Evolutionary conservation across 2,888 invertebrate species (phyloP), one percentile per base, ranked within the genome.

Genomic region (Agelastica alni): DNA sequence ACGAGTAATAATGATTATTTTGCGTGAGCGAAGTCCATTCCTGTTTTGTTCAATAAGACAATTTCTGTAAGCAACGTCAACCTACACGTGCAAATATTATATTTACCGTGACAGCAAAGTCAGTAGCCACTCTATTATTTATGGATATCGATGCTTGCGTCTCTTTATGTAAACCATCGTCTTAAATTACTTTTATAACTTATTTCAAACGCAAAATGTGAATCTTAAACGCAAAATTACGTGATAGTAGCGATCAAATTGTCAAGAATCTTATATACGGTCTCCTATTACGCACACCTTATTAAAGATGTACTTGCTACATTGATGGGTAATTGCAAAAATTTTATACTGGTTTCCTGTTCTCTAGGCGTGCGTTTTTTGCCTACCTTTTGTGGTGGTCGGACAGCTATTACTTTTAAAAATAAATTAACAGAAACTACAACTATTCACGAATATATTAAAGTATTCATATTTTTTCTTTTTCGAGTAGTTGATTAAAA

Each of bases 221-320:
- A 54, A 53, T 53, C 47, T 52, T 55, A 55, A 61, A 55, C 55
- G 53, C 28, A 30, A 59, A 57, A 61, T 59, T 56, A 56, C 55
- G 44, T 31, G 51, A 46, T 26, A 45, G 43, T 51, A 41, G 44
- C 54, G 42, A 61, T 61, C 59, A 61, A 64, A 36, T 57, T 66
- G 66, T 66, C 66, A 60, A 51, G 53, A 53, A 51, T 45, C 51
- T 62, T 62, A 65, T 66, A 59, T 61, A 63, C 58, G 60, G 56
- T 58, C 60, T 53, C 49, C 56, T 60, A 60, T 64, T 64, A 58
- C 61, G 58, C 51, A 58, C 61, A 63, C 59, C 61, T 63, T 60
- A 64, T 65, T 66, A 61, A 57, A 51, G 43, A 49, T 42, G 58
- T 59, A 63, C 62, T 62, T 59, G 54, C 58, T 58, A 63, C 62